Conservation (phyloP, 1,140 invertebrate genomes). For the Seison nebaliae region DNA sequence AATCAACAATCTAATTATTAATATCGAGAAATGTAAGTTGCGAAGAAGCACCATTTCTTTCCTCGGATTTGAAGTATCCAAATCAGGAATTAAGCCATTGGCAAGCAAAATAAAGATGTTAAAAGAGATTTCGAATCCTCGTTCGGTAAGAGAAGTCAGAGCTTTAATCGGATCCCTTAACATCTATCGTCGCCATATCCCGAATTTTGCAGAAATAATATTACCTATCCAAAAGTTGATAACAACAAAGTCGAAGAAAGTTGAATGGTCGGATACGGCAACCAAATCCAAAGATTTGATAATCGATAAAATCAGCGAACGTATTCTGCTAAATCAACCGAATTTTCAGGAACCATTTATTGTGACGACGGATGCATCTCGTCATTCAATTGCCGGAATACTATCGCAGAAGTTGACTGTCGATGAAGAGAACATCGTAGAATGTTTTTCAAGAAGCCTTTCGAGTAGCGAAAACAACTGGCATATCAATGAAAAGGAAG, state of each 20-base stretch:
- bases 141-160: background rate
- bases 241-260: background rate
- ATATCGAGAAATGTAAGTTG: background rate
- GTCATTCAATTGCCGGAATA: too few relatives aligned
- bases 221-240: background rate
- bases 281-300: conserved; percentile 2
- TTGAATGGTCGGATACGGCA: background rate
- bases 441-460: too few relatives aligned
- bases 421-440: too few relatives aligned
- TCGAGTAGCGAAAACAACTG: too few relatives aligned
- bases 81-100: background rate
- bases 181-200: background rate
- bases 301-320: background rate
- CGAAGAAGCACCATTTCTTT: background rate
- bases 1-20: background rate
- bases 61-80: background rate
- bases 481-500: too few relatives aligned
- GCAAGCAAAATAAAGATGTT: background rate
- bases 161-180: background rate
- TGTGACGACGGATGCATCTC: conserved; percentile 11
- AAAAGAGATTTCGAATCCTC: background rate
- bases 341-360: conserved; percentile 1
- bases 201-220: background rate
- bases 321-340: conserved; percentile 1
- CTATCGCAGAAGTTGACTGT: too few relatives aligned